Conservation (phyloP, 1,140 invertebrate species). For the Ooceraea biroi region DNA sequence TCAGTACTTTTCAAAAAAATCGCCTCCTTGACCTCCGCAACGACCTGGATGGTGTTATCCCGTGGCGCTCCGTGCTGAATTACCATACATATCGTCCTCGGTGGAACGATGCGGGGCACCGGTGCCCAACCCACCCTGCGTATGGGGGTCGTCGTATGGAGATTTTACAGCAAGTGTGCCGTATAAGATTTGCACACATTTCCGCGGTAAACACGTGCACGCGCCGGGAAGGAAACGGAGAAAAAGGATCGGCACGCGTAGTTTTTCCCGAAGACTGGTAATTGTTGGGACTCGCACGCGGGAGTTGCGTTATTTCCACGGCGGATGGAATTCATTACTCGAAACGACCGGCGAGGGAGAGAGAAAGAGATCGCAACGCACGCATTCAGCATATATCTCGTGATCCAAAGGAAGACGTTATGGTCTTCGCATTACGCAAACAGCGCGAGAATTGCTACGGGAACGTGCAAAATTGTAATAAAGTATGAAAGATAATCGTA, state of each 20-base stretch:
- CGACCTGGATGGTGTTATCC: conserved; percentile 26
- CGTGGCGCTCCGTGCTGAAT: conserved; percentile 8
- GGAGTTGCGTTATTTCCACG: conserved; percentile 24
- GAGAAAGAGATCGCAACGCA: conserved; percentile 11
- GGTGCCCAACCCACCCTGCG: conserved; percentile 15
- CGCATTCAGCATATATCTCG: neutral
- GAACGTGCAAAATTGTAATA: neutral
- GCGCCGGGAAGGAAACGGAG: neutral
- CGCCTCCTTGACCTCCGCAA: conserved; percentile 47
- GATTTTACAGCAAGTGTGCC: conserved; percentile 25
- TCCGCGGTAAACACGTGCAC: conserved; percentile 17
- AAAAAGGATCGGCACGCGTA: neutral
- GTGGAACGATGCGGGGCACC: conserved; percentile 38
- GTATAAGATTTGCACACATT: conserved; percentile 57
- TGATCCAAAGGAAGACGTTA: conserved; percentile 33
- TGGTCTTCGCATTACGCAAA: neutral
- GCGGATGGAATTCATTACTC: conserved; percentile 40
- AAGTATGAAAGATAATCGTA: neutral
- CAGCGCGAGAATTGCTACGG: neutral
- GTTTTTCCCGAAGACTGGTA: conserved; percentile 14
- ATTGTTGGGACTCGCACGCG: conserved; percentile 21
- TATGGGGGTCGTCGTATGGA: conserved; percentile 23
- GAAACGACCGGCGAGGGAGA: neutral
- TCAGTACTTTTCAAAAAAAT: neutral
- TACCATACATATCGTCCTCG: conserved; percentile 57